A percentile compares a stretch with the other conserved stretches of the same genome.
These are phyloP conservation scores for Fundulus diaphanus DNA, from an alignment of 2,797 vertebrate species.

Conservation along the genomic window DNA sequence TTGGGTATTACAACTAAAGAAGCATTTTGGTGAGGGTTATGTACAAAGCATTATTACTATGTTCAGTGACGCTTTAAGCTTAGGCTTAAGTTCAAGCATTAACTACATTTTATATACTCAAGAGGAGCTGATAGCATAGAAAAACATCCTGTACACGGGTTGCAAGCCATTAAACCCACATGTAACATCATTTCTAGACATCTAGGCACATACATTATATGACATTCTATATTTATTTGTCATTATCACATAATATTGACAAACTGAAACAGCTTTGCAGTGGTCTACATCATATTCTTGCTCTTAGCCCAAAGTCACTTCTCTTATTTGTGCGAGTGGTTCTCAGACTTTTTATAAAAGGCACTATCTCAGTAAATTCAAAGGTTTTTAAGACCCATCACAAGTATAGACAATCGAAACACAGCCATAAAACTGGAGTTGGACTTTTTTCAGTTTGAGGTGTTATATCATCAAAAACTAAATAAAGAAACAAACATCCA, in stretches of 20 bases:
- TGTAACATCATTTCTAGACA: conserved; percentile 41
- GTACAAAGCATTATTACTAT: conserved; percentile 75
- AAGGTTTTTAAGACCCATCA: background rate
- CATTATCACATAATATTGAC: conserved; percentile 13
- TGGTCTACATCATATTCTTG: background rate
- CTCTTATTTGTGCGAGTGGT: conserved; percentile 4
- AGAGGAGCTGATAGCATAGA: conserved; percentile 64
- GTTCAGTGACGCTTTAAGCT: conserved; percentile 71
- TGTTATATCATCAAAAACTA: background rate
- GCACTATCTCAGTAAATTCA: background rate
- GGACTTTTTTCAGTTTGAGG: no score
- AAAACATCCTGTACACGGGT: conserved; percentile 44
- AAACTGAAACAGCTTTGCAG: conserved; percentile 32
- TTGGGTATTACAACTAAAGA: conserved; percentile 78
- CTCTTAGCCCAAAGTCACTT: conserved; percentile 12
- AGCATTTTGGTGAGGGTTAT: conserved; percentile 77
- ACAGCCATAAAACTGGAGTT: background rate
- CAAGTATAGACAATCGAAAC: background rate
- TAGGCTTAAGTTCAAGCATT: conserved; percentile 80
- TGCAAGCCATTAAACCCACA: conserved; percentile 41
- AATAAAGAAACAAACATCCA: background rate
- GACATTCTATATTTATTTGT: conserved; percentile 25
- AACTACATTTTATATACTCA: conserved; percentile 66
- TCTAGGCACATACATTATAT: conserved; percentile 32
- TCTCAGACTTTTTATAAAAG: background rate